Conservation (phyloP, 1,140 invertebrate species). For the Trachelipus rathkii region DNA sequence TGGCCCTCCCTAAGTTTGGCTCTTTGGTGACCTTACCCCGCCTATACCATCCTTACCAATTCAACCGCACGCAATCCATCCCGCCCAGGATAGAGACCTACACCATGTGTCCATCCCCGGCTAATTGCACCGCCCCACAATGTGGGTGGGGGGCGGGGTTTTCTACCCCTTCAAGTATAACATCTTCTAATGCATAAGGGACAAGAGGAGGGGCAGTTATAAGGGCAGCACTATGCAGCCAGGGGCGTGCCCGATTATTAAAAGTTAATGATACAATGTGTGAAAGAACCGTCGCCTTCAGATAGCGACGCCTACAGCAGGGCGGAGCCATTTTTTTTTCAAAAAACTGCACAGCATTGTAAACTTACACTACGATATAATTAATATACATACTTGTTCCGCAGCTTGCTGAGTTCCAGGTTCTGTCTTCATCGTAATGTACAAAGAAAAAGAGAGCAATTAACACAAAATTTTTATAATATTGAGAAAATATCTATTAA, state of each 20-base stretch:
- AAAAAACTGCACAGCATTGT: not conserved
- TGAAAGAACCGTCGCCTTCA: not conserved
- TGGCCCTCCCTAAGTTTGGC: not conserved
- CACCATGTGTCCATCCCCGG: not conserved
- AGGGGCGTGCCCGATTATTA: conserved; percentile 8
- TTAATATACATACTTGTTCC: not conserved
- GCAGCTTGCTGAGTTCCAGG: not conserved
- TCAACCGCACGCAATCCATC: not conserved
- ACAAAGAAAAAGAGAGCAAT: too few species aligned
- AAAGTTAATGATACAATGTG: not conserved
- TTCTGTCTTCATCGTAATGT: not conserved
- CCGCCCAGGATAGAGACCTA: conserved; percentile 5
- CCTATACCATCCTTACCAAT: not conserved
- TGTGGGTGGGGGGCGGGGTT: conserved; percentile 1
- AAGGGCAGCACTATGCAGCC: conserved; percentile 10
- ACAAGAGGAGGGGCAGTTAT: conserved; percentile 2
- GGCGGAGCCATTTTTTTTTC: not conserved
- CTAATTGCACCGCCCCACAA: conserved; percentile 1
- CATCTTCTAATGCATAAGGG: not conserved
- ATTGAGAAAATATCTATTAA: too few species aligned
- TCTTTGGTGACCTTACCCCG: conserved; percentile 1
- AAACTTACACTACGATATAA: too few species aligned
- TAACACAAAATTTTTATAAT: too few species aligned
- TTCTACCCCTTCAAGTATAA: conserved; percentile 10
- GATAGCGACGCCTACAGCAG: conserved; percentile 1